These are phyloP conservation scores for Cataglyphis livida DNA, from an alignment of 2,888 invertebrate genomes.

Conservation along the genomic window DNA sequence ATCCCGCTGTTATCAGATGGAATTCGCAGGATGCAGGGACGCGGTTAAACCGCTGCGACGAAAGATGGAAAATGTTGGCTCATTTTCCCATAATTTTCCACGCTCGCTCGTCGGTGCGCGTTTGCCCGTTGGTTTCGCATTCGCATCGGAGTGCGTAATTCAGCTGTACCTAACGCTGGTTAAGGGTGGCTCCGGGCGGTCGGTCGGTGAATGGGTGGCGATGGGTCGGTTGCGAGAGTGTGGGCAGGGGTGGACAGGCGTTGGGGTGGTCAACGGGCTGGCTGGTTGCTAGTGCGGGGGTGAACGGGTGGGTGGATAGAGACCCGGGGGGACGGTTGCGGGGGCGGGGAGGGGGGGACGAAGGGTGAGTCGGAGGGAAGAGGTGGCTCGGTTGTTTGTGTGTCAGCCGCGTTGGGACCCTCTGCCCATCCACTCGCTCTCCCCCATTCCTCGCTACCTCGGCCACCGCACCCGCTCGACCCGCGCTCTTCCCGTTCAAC, in stretches of 20 bases:
- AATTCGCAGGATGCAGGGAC: conserved; percentile 35
- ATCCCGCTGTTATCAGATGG: conserved; percentile 26
- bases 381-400: conserved; percentile 83
- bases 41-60: neutral
- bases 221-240: conserved; percentile 65
- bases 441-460: conserved; percentile 62
- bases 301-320: conserved; percentile 73
- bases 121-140: conserved; percentile 56
- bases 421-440: conserved; percentile 72
- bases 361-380: conserved; percentile 64
- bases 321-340: conserved; percentile 61
- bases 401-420: conserved; percentile 85
- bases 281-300: conserved; percentile 71
- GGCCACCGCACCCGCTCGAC: conserved; percentile 62
- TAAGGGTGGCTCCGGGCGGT: conserved; percentile 74
- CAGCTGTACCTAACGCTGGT: conserved; percentile 80
- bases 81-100: conserved; percentile 71
- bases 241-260: conserved; percentile 65
- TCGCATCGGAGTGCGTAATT: conserved; percentile 81
- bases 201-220: conserved; percentile 65
- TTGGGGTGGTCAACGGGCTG: conserved; percentile 69
- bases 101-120: conserved; percentile 42
- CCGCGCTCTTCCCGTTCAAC: conserved; percentile 78
- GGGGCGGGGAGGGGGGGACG: conserved; percentile 33
- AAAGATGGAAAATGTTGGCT: conserved; percentile 59